Conservation (phyloP, 2,888 invertebrate species). For the Dorcus parallelipipedus region DNA sequence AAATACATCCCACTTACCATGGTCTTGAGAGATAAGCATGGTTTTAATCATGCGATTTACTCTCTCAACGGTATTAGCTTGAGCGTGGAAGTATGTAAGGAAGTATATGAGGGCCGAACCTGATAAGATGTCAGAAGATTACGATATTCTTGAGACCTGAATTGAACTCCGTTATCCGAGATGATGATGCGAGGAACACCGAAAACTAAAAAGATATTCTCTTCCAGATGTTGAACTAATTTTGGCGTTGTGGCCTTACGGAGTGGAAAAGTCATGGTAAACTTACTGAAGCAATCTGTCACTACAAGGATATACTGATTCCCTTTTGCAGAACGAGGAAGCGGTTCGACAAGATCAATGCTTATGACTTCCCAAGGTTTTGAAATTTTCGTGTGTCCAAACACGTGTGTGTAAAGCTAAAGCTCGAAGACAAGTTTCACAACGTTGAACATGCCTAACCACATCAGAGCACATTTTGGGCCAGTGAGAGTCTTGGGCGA, state of each 20-base stretch:
- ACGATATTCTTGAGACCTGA: no score
- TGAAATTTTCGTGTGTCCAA: background rate
- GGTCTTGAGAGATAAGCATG: no score
- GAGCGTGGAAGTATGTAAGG: no score
- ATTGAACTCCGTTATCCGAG: background rate
- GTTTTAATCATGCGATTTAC: no score
- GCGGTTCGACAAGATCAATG: background rate
- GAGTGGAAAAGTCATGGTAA: background rate
- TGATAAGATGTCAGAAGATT: no score
- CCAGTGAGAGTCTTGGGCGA: background rate
- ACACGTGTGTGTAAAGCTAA: background rate
- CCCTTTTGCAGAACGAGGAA: background rate
- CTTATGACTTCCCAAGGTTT: no score
- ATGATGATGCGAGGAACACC: background rate
- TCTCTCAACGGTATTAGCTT: no score
- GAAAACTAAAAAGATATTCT: background rate
- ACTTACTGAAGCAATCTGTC: background rate
- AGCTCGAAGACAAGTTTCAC: background rate
- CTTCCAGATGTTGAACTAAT: background rate
- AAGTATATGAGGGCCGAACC: no score
- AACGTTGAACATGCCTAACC: background rate
- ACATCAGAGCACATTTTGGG: background rate
- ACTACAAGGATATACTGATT: background rate
- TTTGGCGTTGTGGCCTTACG: background rate
- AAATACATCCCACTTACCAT: conserved; percentile 26